These are phyloP conservation scores for Neopelma chrysocephalum DNA, from an alignment of 2,797 vertebrate genomes.

Conservation along the genomic window DNA sequence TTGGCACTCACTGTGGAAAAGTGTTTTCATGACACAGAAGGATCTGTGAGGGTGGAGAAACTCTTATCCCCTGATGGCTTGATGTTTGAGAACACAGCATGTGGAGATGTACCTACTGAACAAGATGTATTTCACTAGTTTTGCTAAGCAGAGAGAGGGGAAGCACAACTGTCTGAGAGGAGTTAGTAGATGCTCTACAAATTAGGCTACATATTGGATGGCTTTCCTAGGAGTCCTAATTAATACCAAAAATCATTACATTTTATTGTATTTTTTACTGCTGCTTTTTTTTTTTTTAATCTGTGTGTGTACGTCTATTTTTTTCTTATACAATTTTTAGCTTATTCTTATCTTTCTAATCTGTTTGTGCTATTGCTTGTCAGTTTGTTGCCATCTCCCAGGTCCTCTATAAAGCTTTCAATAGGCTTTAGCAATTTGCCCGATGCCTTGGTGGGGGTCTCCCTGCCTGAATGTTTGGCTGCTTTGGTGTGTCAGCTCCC, in stretches of 20 bases:
- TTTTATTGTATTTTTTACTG: not conserved
- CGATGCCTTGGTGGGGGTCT: accelerated
- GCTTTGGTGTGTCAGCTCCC: not conserved
- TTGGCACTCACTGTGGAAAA: not conserved
- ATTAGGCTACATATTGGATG: not conserved
- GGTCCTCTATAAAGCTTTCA: not conserved
- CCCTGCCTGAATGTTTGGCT: not conserved
- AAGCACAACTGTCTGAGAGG: not conserved
- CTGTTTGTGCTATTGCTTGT: not conserved
- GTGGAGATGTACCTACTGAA: not conserved
- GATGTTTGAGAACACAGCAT: not conserved
- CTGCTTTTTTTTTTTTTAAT: not conserved
- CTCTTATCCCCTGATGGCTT: not conserved
- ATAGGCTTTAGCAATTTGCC: not conserved
- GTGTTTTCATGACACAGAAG: not conserved
- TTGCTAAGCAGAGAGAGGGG: not conserved
- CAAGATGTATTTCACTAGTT: not conserved
- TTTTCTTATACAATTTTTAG: not conserved
- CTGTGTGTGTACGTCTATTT: accelerated
- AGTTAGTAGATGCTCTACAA: not conserved
- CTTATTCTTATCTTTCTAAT: not conserved
- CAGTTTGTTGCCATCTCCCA: not conserved
- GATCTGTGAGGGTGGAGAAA: not conserved
- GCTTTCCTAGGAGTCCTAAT: not conserved
- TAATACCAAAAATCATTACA: not conserved